Base-by-base conservation (phyloP, 23 tunicate species). In the Halocynthia aurantium region DNA sequence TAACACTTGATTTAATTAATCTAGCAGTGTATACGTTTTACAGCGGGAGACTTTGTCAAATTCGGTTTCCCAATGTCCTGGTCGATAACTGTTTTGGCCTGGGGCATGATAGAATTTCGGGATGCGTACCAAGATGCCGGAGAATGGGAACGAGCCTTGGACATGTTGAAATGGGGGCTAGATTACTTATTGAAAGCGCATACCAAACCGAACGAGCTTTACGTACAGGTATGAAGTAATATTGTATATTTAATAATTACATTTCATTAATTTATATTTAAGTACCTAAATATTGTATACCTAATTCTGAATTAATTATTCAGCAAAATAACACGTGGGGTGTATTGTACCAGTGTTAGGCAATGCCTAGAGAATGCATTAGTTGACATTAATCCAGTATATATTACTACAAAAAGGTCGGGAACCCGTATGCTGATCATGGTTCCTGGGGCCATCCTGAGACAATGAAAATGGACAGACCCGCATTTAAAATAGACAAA, bases 1-100 rank as follows among this genome's bases (percentile, higher is more conserved):
- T 31, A 31, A 4, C 44, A 31, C 44, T 31, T 31, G 44, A 31
- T 31, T 31, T 31, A 31, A 31, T 31, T 1, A 31, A 4, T 31
- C 44, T 31, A 31, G 44, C n/a, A n/a, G n/a, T n/a, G n/a, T 31
- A 31, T 31, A 4, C 44, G 44, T 31, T 31, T 31, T 31, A 8
- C 56, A 74, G 78, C 85, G 13, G 85, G 85, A 2, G 85, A 81
- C 60, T 73, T 57, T 58, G 85, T 81, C 20, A 81, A 81, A 50
- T 81, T 81, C 53, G 77, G 77, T 5, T 81, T 81, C 52, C 85
- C 85, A 17, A 81, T 81, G 85, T 81, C 85, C 1, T 76, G 17
- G 56, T 72, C 85, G 15, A 81, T 67, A 7, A 81, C 85, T 11
- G 77, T 77, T 8, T 69, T 81, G 40, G 85, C 85, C 0, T 81